phyloP scores from a whole-genome alignment of 1,140 invertebrate genomes.

The Anoplolepis gracilipes region DNA sequence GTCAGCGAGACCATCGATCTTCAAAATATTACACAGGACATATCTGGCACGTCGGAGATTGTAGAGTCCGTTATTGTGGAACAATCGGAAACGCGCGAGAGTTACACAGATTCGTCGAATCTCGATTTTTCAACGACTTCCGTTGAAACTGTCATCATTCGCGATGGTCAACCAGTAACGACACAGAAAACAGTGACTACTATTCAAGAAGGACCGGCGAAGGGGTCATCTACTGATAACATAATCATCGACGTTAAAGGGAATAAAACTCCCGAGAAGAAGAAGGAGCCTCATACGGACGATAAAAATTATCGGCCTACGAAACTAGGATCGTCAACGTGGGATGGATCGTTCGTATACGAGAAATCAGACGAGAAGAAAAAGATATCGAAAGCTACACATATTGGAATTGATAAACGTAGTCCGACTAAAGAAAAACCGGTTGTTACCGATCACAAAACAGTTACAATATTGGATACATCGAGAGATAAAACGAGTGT shows the following conservation, averaged over 20 bases:
- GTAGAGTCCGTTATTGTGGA: conserved; percentile 68
- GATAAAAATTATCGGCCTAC: conserved; percentile 59
- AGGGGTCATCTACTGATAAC: conserved; percentile 6
- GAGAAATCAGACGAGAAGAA: conserved; percentile 56
- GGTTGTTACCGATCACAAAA: background rate
- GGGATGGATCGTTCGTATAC: conserved; percentile 72
- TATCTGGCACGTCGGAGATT: conserved; percentile 68
- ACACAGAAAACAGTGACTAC: conserved; percentile 46
- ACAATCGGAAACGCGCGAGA: conserved; percentile 72
- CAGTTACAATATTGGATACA: conserved; percentile 15
- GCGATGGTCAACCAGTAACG: conserved; percentile 76
- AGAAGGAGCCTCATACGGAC: conserved; percentile 15
- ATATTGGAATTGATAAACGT: background rate
- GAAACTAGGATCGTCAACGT: conserved; percentile 69
- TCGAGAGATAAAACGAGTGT: conserved; percentile 23
- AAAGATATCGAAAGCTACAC: conserved; percentile 20
- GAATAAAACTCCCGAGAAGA: conserved; percentile 30
- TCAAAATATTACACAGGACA: conserved; percentile 49
- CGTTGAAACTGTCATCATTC: conserved; percentile 77
- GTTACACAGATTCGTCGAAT: conserved; percentile 72
- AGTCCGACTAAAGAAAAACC: background rate
- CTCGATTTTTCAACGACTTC: conserved; percentile 75
- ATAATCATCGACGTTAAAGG: conserved; percentile 26
- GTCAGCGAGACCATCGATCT: conserved; percentile 69
- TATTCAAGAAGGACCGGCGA: conserved; percentile 57